Percentiles rank a stretch among this genome's conserved stretches.
Evolutionary conservation across 2,888 invertebrate genomes (phyloP).

Genomic region (Lepas anatifera): DNA sequence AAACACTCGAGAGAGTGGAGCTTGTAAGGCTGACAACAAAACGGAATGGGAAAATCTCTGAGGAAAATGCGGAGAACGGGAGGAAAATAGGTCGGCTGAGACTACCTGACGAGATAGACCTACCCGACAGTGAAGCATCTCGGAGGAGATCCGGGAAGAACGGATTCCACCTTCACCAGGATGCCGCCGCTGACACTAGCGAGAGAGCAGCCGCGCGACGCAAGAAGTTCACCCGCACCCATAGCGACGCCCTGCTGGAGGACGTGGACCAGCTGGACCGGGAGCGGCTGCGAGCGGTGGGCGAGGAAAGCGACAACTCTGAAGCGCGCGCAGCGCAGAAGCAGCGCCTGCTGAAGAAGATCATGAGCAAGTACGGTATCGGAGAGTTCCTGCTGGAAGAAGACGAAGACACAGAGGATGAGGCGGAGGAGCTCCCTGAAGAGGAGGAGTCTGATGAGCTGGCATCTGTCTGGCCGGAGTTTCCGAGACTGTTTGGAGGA

Average conservation of each 20-base stretch:
- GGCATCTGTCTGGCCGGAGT: not conserved
- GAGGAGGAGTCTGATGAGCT: not conserved
- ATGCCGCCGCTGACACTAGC: conserved; percentile 18
- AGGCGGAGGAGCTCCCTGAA: not conserved
- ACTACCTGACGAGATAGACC: not conserved
- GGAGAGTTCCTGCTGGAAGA: not conserved
- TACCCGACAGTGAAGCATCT: no score
- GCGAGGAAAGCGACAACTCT: not conserved
- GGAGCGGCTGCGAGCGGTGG: not conserved
- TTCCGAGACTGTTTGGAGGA: not conserved
- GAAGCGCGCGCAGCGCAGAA: not conserved
- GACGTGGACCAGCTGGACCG: not conserved
- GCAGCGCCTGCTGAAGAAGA: not conserved
- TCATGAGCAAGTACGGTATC: not conserved
- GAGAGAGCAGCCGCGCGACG: not conserved
- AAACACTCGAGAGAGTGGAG: conserved; percentile 18
- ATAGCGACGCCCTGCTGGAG: not conserved
- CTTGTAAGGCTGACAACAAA: conserved; percentile 18
- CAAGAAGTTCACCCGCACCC: not conserved
- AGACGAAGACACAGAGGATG: not conserved
- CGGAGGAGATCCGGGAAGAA: no score
- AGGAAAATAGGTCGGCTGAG: conserved; percentile 15
- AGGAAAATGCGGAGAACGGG: no score
- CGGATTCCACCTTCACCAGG: conserved; percentile 17
- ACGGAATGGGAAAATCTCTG: no score